Evolutionary conservation across 2,113 vertebrate species (phyloP).

Genomic region (Apus apus): DNA sequence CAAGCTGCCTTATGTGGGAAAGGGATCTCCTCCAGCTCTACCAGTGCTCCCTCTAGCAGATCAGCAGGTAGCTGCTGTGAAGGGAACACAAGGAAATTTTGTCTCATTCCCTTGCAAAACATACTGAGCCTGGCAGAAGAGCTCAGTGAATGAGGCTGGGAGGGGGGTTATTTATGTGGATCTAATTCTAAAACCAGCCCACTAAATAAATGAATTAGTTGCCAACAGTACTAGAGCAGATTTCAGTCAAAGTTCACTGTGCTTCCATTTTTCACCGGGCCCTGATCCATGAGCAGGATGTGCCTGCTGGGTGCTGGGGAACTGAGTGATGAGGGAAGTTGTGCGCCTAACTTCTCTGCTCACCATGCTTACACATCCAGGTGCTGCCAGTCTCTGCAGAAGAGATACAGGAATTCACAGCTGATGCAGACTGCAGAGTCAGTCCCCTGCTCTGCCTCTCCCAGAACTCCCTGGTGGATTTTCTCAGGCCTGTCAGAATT

Average conservation of each 20-base stretch:
- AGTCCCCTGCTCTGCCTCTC: constrained; percentile 89
- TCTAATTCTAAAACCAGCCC: not conserved
- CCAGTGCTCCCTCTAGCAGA: not conserved
- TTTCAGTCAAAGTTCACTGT: not conserved
- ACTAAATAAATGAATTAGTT: not conserved
- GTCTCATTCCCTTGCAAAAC: not conserved
- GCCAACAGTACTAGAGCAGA: not conserved
- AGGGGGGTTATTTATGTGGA: not conserved
- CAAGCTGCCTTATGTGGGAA: not conserved
- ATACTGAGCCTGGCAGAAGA: not conserved
- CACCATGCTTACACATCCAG: constrained; percentile 51
- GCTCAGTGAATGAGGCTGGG: not conserved
- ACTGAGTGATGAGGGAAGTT: not conserved
- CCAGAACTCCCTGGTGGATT: constrained; percentile 80
- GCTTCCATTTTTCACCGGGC: not conserved
- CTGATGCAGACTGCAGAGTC: constrained; percentile 71
- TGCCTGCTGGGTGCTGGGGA: not conserved
- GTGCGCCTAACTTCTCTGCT: not conserved
- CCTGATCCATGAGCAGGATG: not conserved
- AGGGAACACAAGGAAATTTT: not conserved
- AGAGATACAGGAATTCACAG: constrained; percentile 78
- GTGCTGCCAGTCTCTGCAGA: constrained; percentile 80
- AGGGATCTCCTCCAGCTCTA: not conserved
- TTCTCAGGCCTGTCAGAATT: constrained; percentile 89
- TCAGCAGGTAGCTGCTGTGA: not conserved